phyloP scores from a whole-genome alignment of 2,113 vertebrate species.

The Natator depressus region DNA sequence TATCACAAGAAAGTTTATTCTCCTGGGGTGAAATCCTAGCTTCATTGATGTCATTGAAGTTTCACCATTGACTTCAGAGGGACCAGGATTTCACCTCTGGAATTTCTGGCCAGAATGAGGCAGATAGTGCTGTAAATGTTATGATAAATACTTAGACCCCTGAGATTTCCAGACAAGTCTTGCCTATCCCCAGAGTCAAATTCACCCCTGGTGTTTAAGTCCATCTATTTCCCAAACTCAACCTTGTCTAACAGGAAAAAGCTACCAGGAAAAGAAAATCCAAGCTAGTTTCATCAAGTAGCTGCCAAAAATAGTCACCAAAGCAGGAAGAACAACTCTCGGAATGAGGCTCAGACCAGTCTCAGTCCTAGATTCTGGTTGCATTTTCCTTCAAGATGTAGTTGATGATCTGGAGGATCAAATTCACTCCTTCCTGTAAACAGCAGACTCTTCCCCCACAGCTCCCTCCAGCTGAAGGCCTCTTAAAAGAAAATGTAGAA shows the following conservation, averaged over 20 bases:
- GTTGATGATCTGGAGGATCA: neutral
- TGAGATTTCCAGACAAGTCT: neutral
- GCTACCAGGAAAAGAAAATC: neutral
- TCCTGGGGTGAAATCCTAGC: neutral
- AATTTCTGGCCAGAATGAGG: neutral
- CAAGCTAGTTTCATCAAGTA: neutral
- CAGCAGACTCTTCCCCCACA: neutral
- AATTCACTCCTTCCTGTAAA: neutral
- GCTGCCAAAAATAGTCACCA: neutral
- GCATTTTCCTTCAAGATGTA: neutral
- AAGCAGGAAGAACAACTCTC: neutral
- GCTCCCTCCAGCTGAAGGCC: neutral
- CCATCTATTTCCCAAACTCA: neutral
- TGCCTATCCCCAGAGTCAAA: neutral
- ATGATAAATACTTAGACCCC: neutral
- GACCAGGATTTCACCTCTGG: neutral
- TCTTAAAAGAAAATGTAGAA: neutral
- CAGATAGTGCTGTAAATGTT: neutral
- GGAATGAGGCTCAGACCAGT: neutral
- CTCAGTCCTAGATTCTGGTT: neutral
- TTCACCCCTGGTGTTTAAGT: neutral
- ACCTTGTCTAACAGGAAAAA: neutral
- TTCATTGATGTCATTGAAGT: neutral
- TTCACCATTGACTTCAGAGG: neutral
- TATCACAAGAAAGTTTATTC: neutral